Percentiles rank a stretch among this genome's conserved stretches.
Conservation (phyloP, 2,888 invertebrate genomes). For the Tubulanus polymorphus region DNA sequence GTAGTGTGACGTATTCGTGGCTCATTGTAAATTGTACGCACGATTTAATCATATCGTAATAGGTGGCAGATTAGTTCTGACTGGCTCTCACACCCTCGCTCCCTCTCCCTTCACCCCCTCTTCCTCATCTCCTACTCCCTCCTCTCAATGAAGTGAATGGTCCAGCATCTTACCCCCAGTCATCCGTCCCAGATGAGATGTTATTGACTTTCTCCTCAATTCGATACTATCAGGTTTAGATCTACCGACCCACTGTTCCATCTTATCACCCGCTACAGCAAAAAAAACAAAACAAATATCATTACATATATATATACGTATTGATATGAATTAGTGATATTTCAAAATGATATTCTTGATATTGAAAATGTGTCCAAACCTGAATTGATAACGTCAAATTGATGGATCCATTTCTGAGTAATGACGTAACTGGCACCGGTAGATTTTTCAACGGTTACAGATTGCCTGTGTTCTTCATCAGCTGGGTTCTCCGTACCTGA, state of each 20-base stretch:
- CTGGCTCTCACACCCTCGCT: too few species aligned
- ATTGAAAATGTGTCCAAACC: slow-evolving; percentile 32
- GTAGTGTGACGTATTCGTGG: too few species aligned
- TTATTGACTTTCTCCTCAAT: slow-evolving; percentile 37
- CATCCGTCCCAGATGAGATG: slow-evolving; percentile 53
- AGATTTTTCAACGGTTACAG: slow-evolving; percentile 45
- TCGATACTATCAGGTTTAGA: slow-evolving; percentile 42
- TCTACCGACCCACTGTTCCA: slow-evolving; percentile 49
- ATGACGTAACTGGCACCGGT: slow-evolving; percentile 53
- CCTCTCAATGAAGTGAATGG: too few species aligned
- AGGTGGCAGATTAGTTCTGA: too few species aligned
- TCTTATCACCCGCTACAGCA: slow-evolving; percentile 31
- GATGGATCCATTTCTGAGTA: slow-evolving; percentile 52
- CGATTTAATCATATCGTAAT: too few species aligned
- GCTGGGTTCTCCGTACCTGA: slow-evolving; percentile 52
- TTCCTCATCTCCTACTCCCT: too few species aligned
- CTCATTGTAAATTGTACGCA: too few species aligned
- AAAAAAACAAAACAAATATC: neutral
- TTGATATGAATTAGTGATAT: neutral
- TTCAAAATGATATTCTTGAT: neutral
- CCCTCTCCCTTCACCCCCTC: too few species aligned
- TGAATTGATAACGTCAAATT: slow-evolving; percentile 32
- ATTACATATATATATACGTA: too few species aligned
- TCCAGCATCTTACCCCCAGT: slow-evolving; percentile 49
- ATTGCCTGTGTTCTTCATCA: slow-evolving; percentile 42